These are phyloP conservation scores for Lepidonotus clava DNA, from an alignment of 2,888 invertebrate genomes.

Conservation along the genomic window DNA sequence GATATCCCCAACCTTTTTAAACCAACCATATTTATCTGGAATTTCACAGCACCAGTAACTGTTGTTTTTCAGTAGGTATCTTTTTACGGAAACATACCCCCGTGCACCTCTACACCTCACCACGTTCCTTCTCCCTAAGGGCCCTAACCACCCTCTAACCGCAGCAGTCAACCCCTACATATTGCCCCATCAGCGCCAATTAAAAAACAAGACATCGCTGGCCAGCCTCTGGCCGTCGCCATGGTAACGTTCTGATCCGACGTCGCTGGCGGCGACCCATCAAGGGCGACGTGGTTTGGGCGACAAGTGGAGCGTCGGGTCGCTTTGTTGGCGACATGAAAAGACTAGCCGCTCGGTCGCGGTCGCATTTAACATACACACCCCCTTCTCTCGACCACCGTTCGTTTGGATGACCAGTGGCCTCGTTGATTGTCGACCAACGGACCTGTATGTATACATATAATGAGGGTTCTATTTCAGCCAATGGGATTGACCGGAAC, in stretches of 20 bases:
- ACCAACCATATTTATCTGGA: too few species aligned
- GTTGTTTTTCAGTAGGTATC: too few species aligned
- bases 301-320: conserved; percentile 12
- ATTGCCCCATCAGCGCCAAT: conserved; percentile 36
- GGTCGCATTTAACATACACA: not conserved
- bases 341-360: not conserved
- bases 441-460: not conserved
- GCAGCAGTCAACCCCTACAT: not conserved
- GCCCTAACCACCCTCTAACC: not conserved
- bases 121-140: too few species aligned
- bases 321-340: not conserved
- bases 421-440: not conserved
- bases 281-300: not conserved
- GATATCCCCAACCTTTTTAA: too few species aligned
- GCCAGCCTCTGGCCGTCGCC: not conserved
- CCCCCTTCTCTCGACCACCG: too few species aligned
- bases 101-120: too few species aligned
- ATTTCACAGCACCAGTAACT: too few species aligned
- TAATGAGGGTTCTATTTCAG: too few species aligned
- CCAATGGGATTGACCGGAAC: too few species aligned
- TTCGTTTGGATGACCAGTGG: not conserved
- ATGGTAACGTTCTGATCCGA: conserved; percentile 7
- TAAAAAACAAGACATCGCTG: conserved; percentile 45
- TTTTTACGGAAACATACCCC: too few species aligned
- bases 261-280: not conserved